Base-by-base conservation (phyloP, 1,140 invertebrate genomes). In the Elymnias hypermnestra region DNA sequence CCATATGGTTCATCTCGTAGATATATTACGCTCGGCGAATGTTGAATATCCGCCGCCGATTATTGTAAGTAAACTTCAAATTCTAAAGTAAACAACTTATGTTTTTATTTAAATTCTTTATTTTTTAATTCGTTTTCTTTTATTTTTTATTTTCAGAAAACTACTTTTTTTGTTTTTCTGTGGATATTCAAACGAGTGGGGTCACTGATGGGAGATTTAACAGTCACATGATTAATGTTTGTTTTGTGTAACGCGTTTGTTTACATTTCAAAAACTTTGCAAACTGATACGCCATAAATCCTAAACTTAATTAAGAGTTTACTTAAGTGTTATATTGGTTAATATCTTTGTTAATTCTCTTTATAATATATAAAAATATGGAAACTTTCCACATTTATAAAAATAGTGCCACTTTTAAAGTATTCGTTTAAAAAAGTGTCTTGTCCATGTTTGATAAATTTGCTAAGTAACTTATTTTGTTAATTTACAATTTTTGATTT, bases 1-100 rank as follows among this genome's bases (percentile, higher is more conserved):
- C 86, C 86, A 83, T 87, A 87, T 87, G 86, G 86, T 87, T 85
- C 86, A 87, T 75, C 83, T 87, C 65, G 86, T 87, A 84, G 86
- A 87, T 81, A 86, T 87, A 57, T 86, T 87, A 58, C 86, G 86
- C 71, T 85, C 86, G 69, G 83, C 79, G 75, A 86, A 87, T 69
- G 75, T 87, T 85, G 86, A 87, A 53, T 87, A 86, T 55, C 72
- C 83, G 63, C 86, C 86, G 74, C 75, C 84, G 63, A 64, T 84
- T 79, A 87, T 87, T 86, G 86, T 87, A 72, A 87, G 86, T 87
- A 78, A 64, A 47, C 31, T 60, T 63, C 52, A 63, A 60, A n/a
- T n/a, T n/a, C n/a, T n/a, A n/a, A n/a, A n/a, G n/a, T n/a, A n/a
- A n/a, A 51, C 52, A 31, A 66, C 57, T 50, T 36, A 57, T 46